Percentiles rank a stretch among this genome's conserved stretches.
Conservation (phyloP, 2,888 invertebrate species). For the Cylindroiulus punctatus region DNA sequence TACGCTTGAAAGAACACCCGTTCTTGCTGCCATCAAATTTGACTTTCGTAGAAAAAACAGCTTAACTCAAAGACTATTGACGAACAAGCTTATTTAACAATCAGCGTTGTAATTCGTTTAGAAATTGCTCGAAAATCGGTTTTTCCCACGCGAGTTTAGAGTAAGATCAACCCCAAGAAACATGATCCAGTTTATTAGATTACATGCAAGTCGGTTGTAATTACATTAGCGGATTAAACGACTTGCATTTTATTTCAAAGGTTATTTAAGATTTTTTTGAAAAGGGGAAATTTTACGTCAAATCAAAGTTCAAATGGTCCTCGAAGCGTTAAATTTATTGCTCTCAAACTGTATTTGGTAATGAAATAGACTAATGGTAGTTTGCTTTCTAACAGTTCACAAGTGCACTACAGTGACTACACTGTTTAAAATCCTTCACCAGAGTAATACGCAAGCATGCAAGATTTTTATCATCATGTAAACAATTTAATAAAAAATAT, state of each 20-base stretch:
- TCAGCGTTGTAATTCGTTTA: no score
- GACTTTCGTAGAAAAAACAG: no score
- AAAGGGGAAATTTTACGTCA: not conserved
- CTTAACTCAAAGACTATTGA: no score
- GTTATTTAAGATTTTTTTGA: not conserved
- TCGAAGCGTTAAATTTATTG: not conserved
- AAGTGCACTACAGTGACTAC: not conserved
- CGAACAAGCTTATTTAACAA: no score
- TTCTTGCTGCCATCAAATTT: no score
- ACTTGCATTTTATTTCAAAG: not conserved
- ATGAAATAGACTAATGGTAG: not conserved
- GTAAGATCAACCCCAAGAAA: not conserved
- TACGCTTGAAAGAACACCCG: no score
- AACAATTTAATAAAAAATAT: slow-evolving; percentile 5
- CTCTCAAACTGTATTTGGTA: not conserved
- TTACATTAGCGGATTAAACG: not conserved
- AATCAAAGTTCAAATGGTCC: not conserved
- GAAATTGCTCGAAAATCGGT: no score
- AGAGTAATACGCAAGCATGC: not conserved
- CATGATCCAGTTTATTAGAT: no score
- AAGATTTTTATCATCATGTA: not conserved
- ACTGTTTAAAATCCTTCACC: not conserved
- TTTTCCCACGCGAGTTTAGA: no score
- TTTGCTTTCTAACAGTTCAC: not conserved
- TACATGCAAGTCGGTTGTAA: not conserved